These are phyloP conservation scores for Drosophila engyochracea DNA, from an alignment of 2,888 invertebrate species.

Conservation along the genomic window DNA sequence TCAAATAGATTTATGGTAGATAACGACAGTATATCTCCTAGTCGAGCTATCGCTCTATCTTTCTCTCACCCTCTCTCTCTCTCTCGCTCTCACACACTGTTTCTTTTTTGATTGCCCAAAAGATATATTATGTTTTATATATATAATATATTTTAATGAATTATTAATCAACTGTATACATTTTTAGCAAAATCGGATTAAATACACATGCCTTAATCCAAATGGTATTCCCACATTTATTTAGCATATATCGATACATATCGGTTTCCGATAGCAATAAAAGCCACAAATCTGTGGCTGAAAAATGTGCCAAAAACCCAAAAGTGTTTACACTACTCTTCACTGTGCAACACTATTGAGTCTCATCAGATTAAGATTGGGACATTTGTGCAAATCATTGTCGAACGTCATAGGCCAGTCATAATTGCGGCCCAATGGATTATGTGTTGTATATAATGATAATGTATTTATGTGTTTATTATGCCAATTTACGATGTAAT, in stretches of 20 bases:
- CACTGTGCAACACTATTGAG: background rate
- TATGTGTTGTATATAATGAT: background rate
- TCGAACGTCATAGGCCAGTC: background rate
- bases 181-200: background rate
- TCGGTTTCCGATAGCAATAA: background rate
- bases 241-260: background rate
- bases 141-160: background rate
- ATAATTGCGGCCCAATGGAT: constrained; percentile 1
- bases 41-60: background rate
- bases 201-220: background rate
- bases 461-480: constrained; percentile 15
- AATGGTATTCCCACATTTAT: background rate
- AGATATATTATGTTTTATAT: background rate
- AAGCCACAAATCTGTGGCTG: background rate
- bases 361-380: constrained; percentile 18
- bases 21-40: background rate
- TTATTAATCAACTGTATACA: background rate
- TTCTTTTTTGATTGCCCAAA: background rate
- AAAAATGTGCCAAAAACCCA: background rate
- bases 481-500: background rate
- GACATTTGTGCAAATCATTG: constrained; percentile 19
- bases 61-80: background rate
- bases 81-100: background rate
- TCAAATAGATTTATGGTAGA: background rate
- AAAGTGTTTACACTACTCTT: no score